Evolutionary conservation across 2,113 vertebrate species (phyloP), one percentile per base, ranked within the genome.

Genomic region (Cyanistes caeruleus): DNA sequence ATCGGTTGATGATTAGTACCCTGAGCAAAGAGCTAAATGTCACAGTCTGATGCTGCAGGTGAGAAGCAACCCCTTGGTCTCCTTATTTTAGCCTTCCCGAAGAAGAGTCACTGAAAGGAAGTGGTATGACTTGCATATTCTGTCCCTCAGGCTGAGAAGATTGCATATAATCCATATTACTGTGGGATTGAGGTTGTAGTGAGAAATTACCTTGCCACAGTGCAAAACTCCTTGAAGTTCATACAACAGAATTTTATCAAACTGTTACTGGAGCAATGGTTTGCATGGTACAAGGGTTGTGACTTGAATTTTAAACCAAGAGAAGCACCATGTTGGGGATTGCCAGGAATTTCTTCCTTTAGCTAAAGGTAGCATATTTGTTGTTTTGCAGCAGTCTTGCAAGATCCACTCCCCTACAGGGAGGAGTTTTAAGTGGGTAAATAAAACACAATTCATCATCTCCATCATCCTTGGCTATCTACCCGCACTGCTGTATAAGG

Each of bases 371-470:
- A 55, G 78, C 55, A 79, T 83, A 68, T 90, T 83, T 83, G 72
- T 68, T 96, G 87, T 83, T 94, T 83, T 92, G 72, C 72, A 80
- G 60, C 24, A 27, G 48, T 81, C 90, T 95, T 94, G 73, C 60
- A 94, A 93, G 94, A 94, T 93, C 58, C 58, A 20, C 60, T 86
- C 49, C 77, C 62, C 73, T 63, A 41, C 78, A 64, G 90, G 85
- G 79, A 93, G 75, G 86, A 86, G 80, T 89, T 95, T 87, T 74
- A 88, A 79, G n/a, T 88, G 55, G 72, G 62, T 89, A 88, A 95
- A 83, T 96, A 89, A 90, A 86, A 64, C 27, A 64, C 30, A 85
- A 23, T 23, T 73, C 3, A 7, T 65, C n/a, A n/a, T 95, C 91
- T 94, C 90, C 68, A 60, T 77, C 82, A 68, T 67, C 75, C 22